A percentile compares a stretch with the other conserved stretches of the same genome.
Evolutionary conservation across 2,113 vertebrate species (phyloP).

Genomic region (Oxyruncus cristatus): DNA sequence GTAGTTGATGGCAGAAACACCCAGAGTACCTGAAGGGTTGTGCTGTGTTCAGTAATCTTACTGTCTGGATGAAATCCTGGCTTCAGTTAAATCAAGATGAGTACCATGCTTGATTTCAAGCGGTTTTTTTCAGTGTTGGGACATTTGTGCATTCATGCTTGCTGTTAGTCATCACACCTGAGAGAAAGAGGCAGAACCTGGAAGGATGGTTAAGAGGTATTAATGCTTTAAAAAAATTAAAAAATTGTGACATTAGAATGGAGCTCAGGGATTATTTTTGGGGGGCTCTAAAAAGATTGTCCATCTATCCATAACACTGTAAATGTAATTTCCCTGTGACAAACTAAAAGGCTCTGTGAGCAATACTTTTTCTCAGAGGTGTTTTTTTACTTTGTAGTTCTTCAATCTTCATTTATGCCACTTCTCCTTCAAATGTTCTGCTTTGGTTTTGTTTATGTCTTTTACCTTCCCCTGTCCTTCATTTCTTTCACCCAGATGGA

Average conservation of each 20-base stretch:
- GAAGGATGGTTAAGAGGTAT: background rate
- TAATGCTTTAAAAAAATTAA: background rate
- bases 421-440: slow-evolving; percentile 30
- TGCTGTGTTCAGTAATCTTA: background rate
- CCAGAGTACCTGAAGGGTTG: background rate
- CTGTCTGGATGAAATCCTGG: background rate
- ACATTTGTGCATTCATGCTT: background rate
- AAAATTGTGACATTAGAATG: background rate
- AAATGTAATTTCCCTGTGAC: background rate
- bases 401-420: slow-evolving; percentile 28
- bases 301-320: background rate
- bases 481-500: background rate
- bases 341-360: background rate
- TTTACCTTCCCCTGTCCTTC: background rate
- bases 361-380: background rate
- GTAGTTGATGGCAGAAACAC: background rate
- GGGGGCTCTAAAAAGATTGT: background rate
- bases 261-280: background rate
- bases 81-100: background rate
- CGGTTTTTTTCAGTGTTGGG: background rate
- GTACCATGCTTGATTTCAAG: background rate
- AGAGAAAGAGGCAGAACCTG: background rate
- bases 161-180: background rate
- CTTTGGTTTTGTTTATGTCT: background rate
- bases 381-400: background rate